Evolutionary conservation across 2,797 vertebrate genomes (phyloP).

Genomic region (Bucorvus abyssinicus): DNA sequence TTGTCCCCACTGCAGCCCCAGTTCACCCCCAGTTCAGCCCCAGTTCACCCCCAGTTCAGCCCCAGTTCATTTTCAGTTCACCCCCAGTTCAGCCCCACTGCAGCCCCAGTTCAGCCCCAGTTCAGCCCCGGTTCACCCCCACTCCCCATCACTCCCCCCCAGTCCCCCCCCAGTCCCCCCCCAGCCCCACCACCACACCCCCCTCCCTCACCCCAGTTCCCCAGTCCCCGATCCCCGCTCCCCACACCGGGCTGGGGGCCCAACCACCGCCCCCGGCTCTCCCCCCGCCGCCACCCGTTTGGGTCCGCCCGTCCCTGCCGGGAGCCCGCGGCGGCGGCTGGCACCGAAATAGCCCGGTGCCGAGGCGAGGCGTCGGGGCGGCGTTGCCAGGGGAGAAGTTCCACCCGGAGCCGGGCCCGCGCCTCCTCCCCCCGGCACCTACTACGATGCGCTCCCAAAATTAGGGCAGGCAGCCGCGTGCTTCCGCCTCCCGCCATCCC

Average conservation of each 20-base stretch:
- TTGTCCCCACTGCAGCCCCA: not conserved
- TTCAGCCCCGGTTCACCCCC: too few relatives aligned
- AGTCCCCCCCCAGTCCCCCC: too few relatives aligned
- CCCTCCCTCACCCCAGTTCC: too few relatives aligned
- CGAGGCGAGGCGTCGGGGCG: constrained; percentile 57
- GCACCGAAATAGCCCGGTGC: constrained; percentile 72
- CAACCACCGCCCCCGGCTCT: not conserved
- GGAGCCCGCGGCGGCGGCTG: constrained; percentile 62
- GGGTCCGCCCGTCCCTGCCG: constrained; percentile 62
- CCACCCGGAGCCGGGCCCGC: constrained; percentile 62
- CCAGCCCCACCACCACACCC: too few relatives aligned
- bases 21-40: too few relatives aligned
- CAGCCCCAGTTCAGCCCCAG: not conserved
- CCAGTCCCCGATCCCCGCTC: too few relatives aligned
- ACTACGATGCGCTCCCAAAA: constrained; percentile 53
- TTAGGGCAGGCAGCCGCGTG: constrained; percentile 41
- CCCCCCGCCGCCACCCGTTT: constrained; percentile 37
- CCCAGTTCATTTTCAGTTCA: rapidly evolving
- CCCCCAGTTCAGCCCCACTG: rapidly evolving
- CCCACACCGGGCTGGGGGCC: not conserved
- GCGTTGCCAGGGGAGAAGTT: constrained; percentile 74
- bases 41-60: rapidly evolving
- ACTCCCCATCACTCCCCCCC: too few relatives aligned
- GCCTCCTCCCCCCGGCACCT: constrained; percentile 56
- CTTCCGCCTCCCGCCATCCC: not conserved